Percentiles rank a stretch among this genome's conserved stretches.
phyloP scores from a whole-genome alignment of 2,888 invertebrate genomes.

The Tiphia femorata region DNA sequence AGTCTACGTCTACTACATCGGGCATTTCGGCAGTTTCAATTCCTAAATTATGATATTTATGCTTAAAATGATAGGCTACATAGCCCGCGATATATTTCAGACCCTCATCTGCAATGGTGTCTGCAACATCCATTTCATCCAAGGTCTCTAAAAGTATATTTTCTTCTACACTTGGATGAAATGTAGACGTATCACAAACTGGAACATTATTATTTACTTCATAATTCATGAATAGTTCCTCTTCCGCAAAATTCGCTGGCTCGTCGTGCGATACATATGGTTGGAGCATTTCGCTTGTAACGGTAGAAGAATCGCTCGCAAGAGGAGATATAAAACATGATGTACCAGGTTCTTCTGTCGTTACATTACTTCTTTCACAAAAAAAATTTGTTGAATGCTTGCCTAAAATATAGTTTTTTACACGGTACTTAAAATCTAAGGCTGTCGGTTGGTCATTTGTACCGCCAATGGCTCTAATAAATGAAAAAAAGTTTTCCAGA shows the following conservation, averaged over 20 bases:
- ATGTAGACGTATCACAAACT: slow-evolving; percentile 1
- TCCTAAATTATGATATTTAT: background rate
- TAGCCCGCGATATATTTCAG: slow-evolving; percentile 7
- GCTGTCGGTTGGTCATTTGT: background rate
- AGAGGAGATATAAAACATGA: too few species aligned
- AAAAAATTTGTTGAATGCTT: background rate
- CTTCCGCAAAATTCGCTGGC: too few species aligned
- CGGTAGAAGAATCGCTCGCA: too few species aligned
- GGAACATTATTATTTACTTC: background rate
- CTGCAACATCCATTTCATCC: background rate
- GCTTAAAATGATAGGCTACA: slow-evolving; percentile 8
- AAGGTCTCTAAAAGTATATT: background rate
- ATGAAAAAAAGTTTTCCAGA: background rate
- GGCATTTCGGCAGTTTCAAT: background rate
- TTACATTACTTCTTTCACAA: too few species aligned
- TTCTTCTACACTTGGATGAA: background rate
- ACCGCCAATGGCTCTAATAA: background rate
- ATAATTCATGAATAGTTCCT: too few species aligned
- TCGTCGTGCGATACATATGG: too few species aligned
- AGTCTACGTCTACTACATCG: background rate
- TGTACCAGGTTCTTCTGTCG: background rate
- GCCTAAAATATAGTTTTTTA: background rate
- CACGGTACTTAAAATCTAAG: background rate
- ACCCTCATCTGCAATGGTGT: slow-evolving; percentile 1
- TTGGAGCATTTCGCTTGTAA: too few species aligned